These are phyloP conservation scores for Drosophila lini DNA, from an alignment of 1,140 invertebrate genomes.

Conservation along the genomic window DNA sequence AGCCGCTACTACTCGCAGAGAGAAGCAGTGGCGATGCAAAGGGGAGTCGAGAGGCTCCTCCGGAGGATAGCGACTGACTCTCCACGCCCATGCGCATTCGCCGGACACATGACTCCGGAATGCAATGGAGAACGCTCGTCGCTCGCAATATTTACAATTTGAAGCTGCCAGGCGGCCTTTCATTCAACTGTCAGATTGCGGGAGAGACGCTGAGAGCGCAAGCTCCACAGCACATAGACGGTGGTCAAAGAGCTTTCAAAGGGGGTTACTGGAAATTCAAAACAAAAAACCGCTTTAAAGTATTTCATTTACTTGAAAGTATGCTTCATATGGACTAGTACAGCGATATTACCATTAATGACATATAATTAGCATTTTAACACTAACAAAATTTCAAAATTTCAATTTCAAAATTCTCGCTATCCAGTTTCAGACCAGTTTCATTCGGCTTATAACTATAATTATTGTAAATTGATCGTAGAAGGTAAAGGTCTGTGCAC, in stretches of 20 bases:
- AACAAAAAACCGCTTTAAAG: background rate
- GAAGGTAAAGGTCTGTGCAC: background rate
- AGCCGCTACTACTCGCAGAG: constrained; percentile 22
- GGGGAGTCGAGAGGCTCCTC: constrained; percentile 5
- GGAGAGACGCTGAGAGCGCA: constrained; percentile 25
- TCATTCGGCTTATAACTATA: background rate
- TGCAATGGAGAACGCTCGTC: constrained; percentile 4
- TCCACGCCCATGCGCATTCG: constrained; percentile 42
- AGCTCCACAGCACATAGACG: background rate
- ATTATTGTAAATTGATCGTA: background rate
- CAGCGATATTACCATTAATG: background rate
- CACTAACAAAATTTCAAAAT: background rate
- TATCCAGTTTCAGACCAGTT: background rate
- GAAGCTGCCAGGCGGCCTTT: constrained; percentile 54
- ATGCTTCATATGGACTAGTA: background rate
- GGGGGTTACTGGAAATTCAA: background rate
- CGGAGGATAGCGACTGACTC: constrained; percentile 4
- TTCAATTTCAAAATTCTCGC: background rate
- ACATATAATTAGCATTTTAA: background rate
- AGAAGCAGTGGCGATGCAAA: background rate
- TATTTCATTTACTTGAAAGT: background rate
- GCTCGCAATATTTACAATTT: constrained; percentile 71
- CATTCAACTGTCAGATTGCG: constrained; percentile 58
- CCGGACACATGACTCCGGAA: constrained; percentile 23
- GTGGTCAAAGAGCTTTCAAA: constrained; percentile 2